phyloP scores from a whole-genome alignment of 2,888 invertebrate genomes.

The Meta bourneti region DNA sequence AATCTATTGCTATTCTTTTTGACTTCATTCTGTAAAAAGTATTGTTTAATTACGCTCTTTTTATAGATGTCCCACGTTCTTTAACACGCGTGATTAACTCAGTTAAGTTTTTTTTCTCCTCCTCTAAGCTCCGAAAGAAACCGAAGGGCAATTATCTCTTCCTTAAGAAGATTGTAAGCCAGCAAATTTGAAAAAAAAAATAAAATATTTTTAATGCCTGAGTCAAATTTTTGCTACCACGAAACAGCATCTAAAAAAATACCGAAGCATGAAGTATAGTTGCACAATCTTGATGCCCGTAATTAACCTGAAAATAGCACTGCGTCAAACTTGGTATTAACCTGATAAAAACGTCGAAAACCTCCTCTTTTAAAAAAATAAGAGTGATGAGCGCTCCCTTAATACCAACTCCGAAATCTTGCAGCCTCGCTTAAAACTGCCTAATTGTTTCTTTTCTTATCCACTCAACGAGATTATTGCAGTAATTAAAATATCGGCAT shows the following conservation, averaged over 20 bases:
- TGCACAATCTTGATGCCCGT: constrained; percentile 49
- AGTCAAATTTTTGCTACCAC: constrained; percentile 42
- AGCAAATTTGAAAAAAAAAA: constrained; percentile 25
- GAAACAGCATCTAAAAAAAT: constrained; percentile 8
- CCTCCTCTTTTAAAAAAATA: not conserved
- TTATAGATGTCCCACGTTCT: constrained; percentile 3
- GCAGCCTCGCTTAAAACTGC: constrained; percentile 31
- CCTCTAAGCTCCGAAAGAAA: not conserved
- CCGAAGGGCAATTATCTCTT: constrained; percentile 44
- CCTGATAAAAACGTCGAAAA: constrained; percentile 52
- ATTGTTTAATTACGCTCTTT: constrained; percentile 51
- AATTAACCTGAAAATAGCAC: constrained; percentile 51
- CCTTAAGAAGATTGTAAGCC: constrained; percentile 41
- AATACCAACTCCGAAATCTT: constrained; percentile 31
- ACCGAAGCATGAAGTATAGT: constrained; percentile 24
- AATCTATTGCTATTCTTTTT: not conserved
- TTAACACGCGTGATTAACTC: constrained; percentile 46
- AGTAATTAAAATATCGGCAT: constrained; percentile 44
- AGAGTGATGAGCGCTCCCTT: constrained; percentile 30
- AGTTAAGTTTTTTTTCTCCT: constrained; percentile 37
- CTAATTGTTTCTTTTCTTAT: constrained; percentile 59
- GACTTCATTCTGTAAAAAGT: constrained; percentile 1
- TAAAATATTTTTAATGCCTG: constrained; percentile 17
- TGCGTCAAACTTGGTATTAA: constrained; percentile 48
- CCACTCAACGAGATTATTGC: constrained; percentile 14